Percentiles rank a stretch among this genome's conserved stretches.
phyloP scores from a whole-genome alignment of 35 echinoderm and acorn worm genomes.

The Holothuria glaberrima region DNA sequence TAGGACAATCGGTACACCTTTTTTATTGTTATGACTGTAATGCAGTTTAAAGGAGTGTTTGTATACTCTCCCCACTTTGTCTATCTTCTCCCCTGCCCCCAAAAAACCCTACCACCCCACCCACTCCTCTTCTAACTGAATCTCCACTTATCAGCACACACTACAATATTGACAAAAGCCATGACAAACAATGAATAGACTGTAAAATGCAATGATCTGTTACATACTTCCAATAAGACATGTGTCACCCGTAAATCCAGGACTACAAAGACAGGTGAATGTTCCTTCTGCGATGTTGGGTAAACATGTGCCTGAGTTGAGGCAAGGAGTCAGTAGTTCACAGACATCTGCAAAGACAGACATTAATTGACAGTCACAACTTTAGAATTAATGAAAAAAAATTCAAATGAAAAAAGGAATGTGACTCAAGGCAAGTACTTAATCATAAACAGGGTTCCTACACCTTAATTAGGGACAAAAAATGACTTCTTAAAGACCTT shows the following conservation, averaged over 20 bases:
- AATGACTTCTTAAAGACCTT: too few relatives aligned
- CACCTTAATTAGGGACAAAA: too few relatives aligned
- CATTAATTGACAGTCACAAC: neutral
- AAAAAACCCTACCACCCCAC: too few relatives aligned
- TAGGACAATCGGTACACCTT: too few relatives aligned
- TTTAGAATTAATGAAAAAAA: too few relatives aligned
- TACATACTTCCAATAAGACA: constrained; percentile 54
- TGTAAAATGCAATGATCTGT: neutral
- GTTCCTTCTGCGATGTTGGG: constrained; percentile 27
- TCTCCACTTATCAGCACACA: neutral
- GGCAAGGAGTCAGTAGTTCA: constrained; percentile 26
- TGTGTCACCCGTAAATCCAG: constrained; percentile 25
- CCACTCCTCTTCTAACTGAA: too few relatives aligned
- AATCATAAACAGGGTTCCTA: neutral
- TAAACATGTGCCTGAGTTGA: constrained; percentile 31
- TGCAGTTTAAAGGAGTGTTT: too few relatives aligned
- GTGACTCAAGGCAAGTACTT: too few relatives aligned
- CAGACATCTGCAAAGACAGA: constrained; percentile 1
- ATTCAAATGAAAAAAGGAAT: too few relatives aligned
- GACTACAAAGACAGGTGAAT: constrained; percentile 16
- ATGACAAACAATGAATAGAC: too few relatives aligned
- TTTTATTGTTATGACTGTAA: too few relatives aligned
- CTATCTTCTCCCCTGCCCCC: too few relatives aligned
- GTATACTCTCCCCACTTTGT: neutral
- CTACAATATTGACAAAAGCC: neutral